phyloP scores from a whole-genome alignment of 2,888 invertebrate genomes.

The Schizaphis graminum region DNA sequence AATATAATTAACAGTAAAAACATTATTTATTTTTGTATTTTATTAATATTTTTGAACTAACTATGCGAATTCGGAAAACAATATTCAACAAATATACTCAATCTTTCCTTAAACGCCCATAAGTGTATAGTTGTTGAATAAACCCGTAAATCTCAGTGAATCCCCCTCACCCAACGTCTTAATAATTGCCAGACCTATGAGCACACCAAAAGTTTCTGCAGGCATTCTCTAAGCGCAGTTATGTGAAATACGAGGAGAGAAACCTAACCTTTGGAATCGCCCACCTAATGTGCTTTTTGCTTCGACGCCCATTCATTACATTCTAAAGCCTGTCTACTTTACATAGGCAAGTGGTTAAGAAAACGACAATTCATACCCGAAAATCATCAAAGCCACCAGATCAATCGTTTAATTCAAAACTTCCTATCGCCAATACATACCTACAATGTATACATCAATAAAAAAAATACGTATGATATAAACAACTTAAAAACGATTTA shows the following conservation, averaged over 20 bases:
- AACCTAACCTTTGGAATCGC: constrained; percentile 40
- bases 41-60: neutral
- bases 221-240: neutral
- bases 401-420: constrained; percentile 3
- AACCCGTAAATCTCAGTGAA: constrained; percentile 35
- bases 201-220: constrained; percentile 41
- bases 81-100: constrained; percentile 8
- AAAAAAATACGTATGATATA: neutral
- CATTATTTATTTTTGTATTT: neutral
- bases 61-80: neutral
- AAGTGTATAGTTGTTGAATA: neutral
- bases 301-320: constrained; percentile 45
- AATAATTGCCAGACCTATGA: constrained; percentile 49
- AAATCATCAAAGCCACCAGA: neutral
- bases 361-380: neutral
- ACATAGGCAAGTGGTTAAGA: constrained; percentile 21
- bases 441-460: neutral
- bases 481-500: neutral
- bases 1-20: neutral
- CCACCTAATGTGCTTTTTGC: constrained; percentile 48
- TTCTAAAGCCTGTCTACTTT: neutral
- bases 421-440: neutral
- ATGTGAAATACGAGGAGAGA: constrained; percentile 46
- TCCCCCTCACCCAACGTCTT: neutral
- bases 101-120: constrained; percentile 20